These are phyloP conservation scores for Pteromalus puparum DNA, from an alignment of 1,140 invertebrate genomes.

Conservation along the genomic window DNA sequence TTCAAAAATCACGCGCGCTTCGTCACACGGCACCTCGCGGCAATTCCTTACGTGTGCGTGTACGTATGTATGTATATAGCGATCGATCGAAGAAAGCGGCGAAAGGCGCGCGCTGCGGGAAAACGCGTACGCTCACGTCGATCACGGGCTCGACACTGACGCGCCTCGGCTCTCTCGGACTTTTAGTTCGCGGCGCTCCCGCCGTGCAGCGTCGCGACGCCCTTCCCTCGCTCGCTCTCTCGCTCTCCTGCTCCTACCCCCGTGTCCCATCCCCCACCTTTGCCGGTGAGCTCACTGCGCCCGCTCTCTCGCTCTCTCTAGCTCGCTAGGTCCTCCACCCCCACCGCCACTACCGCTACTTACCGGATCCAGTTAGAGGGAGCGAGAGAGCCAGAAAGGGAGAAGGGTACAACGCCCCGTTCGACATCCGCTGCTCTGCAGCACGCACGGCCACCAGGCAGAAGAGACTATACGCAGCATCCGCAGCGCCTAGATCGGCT, in stretches of 20 bases:
- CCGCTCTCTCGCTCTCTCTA: neutral
- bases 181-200: conserved; percentile 72
- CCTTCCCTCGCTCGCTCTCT: conserved; percentile 55
- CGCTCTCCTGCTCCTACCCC: conserved; percentile 26
- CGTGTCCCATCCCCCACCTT: conserved; percentile 35
- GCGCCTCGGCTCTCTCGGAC: conserved; percentile 65
- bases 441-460: conserved; percentile 8
- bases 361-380: conserved; percentile 1
- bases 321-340: neutral
- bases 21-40: too few species aligned
- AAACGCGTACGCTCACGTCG: conserved; percentile 72
- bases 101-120: conserved; percentile 48
- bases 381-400: conserved; percentile 5
- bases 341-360: conserved; percentile 33
- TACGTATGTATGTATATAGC: too few species aligned
- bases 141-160: conserved; percentile 74
- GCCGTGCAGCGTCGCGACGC: conserved; percentile 71
- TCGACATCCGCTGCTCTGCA: conserved; percentile 10
- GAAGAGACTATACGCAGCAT: conserved; percentile 28
- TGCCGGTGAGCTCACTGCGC: conserved; percentile 26
- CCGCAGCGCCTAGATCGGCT: neutral
- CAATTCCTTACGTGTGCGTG: too few species aligned
- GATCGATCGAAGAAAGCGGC: conserved; percentile 34
- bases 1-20: neutral
- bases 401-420: conserved; percentile 33